Percentiles rank a stretch among this genome's conserved stretches.
These are phyloP conservation scores for Taeniopygia guttata DNA, from an alignment of 2,797 vertebrate genomes.

Conservation along the genomic window DNA sequence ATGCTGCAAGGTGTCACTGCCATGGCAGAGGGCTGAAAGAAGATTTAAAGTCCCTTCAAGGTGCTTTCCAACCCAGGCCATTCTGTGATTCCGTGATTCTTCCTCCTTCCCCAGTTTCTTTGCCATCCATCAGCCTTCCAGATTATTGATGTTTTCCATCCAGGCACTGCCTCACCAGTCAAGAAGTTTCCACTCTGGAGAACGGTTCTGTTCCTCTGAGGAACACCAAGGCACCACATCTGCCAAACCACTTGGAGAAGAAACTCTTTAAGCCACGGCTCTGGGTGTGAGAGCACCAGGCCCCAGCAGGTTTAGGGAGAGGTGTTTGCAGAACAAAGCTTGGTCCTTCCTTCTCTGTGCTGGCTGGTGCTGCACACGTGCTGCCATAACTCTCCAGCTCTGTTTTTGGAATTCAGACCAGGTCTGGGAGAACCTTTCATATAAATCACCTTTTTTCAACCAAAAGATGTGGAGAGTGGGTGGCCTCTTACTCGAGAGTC, in stretches of 20 bases:
- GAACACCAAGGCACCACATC: not conserved
- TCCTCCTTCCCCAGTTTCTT: not conserved
- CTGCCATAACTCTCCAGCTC: rapidly evolving
- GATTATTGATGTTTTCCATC: not conserved
- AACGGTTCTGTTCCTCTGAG: not conserved
- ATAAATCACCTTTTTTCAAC: not conserved
- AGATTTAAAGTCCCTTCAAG: too few species aligned
- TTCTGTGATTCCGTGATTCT: not conserved
- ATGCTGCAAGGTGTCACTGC: rapidly evolving
- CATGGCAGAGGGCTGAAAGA: rapidly evolving
- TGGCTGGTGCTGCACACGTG: not conserved
- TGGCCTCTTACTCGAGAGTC: not conserved
- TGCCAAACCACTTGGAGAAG: not conserved
- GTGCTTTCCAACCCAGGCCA: too few species aligned
- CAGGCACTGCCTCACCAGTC: not conserved
- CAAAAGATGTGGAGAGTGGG: not conserved
- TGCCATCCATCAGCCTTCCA: not conserved
- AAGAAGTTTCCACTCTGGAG: not conserved
- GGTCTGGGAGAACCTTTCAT: not conserved
- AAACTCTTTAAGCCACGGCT: rapidly evolving
- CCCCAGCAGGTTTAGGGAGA: not conserved
- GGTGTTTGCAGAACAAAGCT: not conserved
- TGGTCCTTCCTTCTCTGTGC: not conserved
- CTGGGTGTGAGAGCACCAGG: not conserved
- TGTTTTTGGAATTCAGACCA: not conserved